phyloP scores from a whole-genome alignment of 2,113 vertebrate genomes.

The Scolopax mira region DNA sequence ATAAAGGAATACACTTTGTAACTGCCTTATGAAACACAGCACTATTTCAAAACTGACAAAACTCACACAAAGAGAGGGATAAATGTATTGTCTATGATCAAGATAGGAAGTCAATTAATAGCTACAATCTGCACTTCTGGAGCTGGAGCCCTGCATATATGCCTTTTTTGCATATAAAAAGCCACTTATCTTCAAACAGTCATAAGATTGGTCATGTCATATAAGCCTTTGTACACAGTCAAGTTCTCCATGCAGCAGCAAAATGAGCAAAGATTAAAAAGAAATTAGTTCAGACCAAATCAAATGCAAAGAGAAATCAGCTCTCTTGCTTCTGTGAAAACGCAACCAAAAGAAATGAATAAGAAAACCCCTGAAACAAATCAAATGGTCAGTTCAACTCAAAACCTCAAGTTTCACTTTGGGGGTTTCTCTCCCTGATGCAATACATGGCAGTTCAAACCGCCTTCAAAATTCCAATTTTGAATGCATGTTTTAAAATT shows the following conservation, averaged over 20 bases:
- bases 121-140: not conserved
- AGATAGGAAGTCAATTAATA: not conserved
- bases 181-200: not conserved
- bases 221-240: not conserved
- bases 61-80: not conserved
- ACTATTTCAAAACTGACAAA: not conserved
- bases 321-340: not conserved
- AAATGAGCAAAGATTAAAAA: not conserved
- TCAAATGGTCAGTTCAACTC: not conserved
- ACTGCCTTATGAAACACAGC: not conserved
- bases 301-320: not conserved
- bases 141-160: not conserved
- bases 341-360: not conserved
- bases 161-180: constrained; percentile 1
- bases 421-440: not conserved
- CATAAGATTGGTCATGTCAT: not conserved
- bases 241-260: not conserved
- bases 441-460: not conserved
- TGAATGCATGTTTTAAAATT: not conserved
- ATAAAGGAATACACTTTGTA: constrained; percentile 34
- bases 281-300: not conserved
- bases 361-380: not conserved
- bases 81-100: not conserved
- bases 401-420: not conserved
- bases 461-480: not conserved